A percentile compares a stretch with the other conserved stretches of the same genome.
Evolutionary conservation across 2,888 invertebrate species (phyloP).

Genomic region (Ennomos quercinarius): DNA sequence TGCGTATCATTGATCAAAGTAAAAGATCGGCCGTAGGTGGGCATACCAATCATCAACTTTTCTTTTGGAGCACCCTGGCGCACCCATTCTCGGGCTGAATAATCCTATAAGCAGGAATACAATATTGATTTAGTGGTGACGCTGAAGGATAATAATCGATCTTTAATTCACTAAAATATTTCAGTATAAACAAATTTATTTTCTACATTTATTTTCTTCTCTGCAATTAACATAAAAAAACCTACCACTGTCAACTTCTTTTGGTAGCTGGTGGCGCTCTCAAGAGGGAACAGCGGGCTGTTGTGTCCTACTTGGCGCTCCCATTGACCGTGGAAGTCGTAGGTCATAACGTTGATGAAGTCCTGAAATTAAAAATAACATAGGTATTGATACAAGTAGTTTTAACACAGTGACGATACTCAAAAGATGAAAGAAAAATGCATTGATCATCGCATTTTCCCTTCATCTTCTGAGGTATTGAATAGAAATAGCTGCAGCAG

Average conservation of each 20-base stretch:
- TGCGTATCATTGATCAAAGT: constrained; percentile 94
- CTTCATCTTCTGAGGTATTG: too few species aligned
- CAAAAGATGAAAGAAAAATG: not conserved
- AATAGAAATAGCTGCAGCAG: too few species aligned
- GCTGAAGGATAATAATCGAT: too few species aligned
- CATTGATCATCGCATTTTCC: too few species aligned
- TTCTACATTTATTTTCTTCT: too few species aligned
- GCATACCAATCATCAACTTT: constrained; percentile 97
- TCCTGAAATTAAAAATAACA: constrained; percentile 78
- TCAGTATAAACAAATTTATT: too few species aligned
- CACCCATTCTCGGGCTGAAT: constrained; percentile 96
- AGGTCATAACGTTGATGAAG: constrained; percentile 97
- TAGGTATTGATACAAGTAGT: too few species aligned
- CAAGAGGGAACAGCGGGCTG: constrained; percentile 94
- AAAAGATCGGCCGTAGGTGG: constrained; percentile 96
- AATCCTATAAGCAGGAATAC: constrained; percentile 87
- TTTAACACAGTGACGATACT: too few species aligned
- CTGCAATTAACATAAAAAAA: constrained; percentile 7
- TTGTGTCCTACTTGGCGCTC: constrained; percentile 97
- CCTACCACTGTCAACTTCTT: constrained; percentile 96
- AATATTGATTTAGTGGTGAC: too few species aligned
- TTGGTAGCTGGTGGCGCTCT: constrained; percentile 95
- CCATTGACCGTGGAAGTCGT: constrained; percentile 98
- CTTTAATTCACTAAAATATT: too few species aligned
- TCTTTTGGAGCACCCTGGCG: constrained; percentile 97